Evolutionary conservation across 1,140 invertebrate species (phyloP), one percentile per base, ranked within the genome.

Genomic region (Lepidurus apus): DNA sequence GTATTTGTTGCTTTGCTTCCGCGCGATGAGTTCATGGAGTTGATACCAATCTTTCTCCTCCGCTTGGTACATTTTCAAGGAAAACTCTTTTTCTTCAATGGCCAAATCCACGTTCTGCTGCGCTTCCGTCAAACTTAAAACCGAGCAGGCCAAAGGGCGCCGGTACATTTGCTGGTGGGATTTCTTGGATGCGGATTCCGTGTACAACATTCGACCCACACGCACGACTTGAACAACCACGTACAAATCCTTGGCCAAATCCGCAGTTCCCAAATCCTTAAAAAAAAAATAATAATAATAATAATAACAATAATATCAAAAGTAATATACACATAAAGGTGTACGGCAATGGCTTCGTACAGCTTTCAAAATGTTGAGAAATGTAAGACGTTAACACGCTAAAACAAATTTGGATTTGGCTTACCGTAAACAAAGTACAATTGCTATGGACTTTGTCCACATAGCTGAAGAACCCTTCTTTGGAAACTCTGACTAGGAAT

Each of bases 1-100:
- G 82, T 91, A 95, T 85, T 95, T 96, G 81, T 90, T 91, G 21
- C 87, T 91, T 83, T 94, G 90, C 86, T 94, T 89, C 82, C 89
- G 90, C 80, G 96, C 95, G 10, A 97, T 89, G 82, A 94, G 89
- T 82, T 97, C 95, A 85, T 95, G 95, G 82, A 95, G 91, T 84
- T 93, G 91, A 81, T 95, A 96, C 53, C 53, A 65, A 82, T 97
- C 95, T 85, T 95, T 95, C 83, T 97, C 95, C 83, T 95, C 94
- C 47, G 91, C 91, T 86, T 93, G 92, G 81, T 91, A 94, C 0
- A 95, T 90, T 89, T 91, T 93, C 81, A 82, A 87, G 83, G 81
- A 78, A 42, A 82, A 75, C 74, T 82, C 83, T 74, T 80, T 78
- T 42, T 81, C 81, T 73, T 80, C 74, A 73, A 79, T 78, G 4